Evolutionary conservation across 2,113 vertebrate species (phyloP), one percentile per base, ranked within the genome.

Genomic region (Atractosteus spatula): DNA sequence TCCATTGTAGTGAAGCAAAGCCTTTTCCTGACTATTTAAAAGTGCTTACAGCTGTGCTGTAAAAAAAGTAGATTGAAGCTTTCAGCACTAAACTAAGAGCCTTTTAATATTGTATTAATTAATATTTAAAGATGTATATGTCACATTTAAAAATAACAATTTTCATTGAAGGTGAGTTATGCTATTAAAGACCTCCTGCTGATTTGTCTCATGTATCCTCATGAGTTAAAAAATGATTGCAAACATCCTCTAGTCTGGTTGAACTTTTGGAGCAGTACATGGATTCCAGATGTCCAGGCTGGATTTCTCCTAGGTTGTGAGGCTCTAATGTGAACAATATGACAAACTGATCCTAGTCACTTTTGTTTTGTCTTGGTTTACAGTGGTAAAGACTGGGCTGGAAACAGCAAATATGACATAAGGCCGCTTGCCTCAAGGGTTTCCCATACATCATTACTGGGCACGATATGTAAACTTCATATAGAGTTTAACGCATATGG

Each of bases 11-110:
- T 84, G 79, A 84, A 79, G 78, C 71, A 72, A 79, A 75, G 75
- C 76, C 77, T 78, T 81, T 83, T 73, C 74, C 70, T 44, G 55
- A 76, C 56, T 70, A 64, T 61, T 78, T 29, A 44, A 75, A 81
- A 82, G 78, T 78, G 74, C 81, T 82, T 81, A 78, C 81, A 84
- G 77, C 82, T 82, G 81, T 80, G 81, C 71, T 68, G 75, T 81
- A 73, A 74, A 74, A 80, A 71, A 75, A 77, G 68, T 76, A 79
- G 72, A 67, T 76, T 44, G 62, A 59, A 70, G 54, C 55, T 73
- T 51, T 51, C 8, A 51, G 8, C 47, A 51, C 73, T 73, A 67
- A 71, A 62, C 44, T 11, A 71, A 79, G 14, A 66, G 3, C 55
- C 74, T 42, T 70, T 71, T 51, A 76, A 76, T 57, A 74, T 69